Conservation (phyloP, 2,888 invertebrate species). For the Coelogynopora nodosa region DNA sequence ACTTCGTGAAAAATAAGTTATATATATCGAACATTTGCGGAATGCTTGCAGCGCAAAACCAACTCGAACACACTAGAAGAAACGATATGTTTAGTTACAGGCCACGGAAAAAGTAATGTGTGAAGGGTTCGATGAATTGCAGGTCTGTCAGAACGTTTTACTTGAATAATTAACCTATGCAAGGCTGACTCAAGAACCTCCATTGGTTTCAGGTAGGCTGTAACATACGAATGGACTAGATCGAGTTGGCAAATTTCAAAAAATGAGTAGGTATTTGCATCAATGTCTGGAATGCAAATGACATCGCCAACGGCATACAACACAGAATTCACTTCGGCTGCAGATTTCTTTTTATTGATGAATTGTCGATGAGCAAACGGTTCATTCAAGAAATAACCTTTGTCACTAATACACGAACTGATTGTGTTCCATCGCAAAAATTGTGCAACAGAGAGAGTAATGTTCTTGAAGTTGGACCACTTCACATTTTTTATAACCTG, state of each 20-base stretch:
- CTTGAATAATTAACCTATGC: background rate
- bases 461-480: background rate
- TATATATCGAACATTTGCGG: background rate
- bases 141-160: background rate
- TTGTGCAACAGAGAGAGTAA: background rate
- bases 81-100: background rate
- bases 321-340: background rate
- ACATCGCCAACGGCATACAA: background rate
- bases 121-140: background rate
- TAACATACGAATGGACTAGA: background rate
- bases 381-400: background rate
- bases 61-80: background rate
- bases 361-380: background rate
- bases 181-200: background rate
- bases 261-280: background rate
- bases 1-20: background rate
- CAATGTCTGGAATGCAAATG: background rate
- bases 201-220: background rate
- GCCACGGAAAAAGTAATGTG: background rate
- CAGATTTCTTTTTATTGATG: background rate
- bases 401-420: background rate
- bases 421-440: background rate
- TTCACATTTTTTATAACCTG: background rate
- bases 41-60: background rate
- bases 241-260: background rate